phyloP scores from a whole-genome alignment of 1,140 invertebrate species.

The Bombus sylvicola region DNA sequence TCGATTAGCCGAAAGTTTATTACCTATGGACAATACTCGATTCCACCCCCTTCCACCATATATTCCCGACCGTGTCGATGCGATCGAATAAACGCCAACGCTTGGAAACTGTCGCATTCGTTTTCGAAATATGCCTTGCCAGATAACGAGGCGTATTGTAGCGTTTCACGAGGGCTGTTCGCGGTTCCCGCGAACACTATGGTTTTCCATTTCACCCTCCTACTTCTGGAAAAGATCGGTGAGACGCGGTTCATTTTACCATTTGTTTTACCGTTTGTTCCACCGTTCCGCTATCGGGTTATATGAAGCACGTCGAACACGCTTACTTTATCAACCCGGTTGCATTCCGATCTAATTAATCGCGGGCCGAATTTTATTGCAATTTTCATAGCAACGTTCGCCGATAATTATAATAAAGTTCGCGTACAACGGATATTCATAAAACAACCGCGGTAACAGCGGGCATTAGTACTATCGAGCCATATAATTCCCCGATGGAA shows the following conservation, averaged over 20 bases:
- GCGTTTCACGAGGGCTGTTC: background rate
- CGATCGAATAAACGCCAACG: background rate
- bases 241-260: background rate
- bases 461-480: slow-evolving; percentile 6
- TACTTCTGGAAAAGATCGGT: background rate
- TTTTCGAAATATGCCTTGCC: slow-evolving; percentile 21
- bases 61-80: background rate
- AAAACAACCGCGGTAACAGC: slow-evolving; percentile 15
- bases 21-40: slow-evolving; percentile 40
- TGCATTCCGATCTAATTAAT: background rate
- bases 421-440: background rate
- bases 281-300: background rate
- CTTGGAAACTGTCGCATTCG: slow-evolving; percentile 7
- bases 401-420: slow-evolving; percentile 34
- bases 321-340: background rate
- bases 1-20: slow-evolving; percentile 56
- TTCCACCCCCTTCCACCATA: background rate
- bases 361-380: background rate
- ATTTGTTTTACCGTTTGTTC: background rate
- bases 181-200: background rate
- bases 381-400: background rate
- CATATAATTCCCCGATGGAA: slow-evolving; percentile 28
- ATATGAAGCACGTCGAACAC: background rate
- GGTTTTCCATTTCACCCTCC: background rate
- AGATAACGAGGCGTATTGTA: slow-evolving; percentile 23